Evolutionary conservation across 2,888 invertebrate species (phyloP).

Genomic region (Neocrepidodera transversa): DNA sequence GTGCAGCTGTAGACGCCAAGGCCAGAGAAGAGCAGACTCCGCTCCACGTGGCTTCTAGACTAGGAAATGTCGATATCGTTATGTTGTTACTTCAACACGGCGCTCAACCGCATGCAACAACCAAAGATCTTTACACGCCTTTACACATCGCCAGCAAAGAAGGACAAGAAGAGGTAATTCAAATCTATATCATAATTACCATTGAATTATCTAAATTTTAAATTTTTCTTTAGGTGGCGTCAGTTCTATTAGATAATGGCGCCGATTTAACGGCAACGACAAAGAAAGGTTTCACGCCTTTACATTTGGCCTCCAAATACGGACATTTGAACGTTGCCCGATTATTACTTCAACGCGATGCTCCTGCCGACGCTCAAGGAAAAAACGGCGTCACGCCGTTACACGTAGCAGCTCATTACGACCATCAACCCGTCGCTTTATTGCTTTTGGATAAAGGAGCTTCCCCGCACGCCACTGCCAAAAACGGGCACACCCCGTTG

Average conservation of each 20-base stretch:
- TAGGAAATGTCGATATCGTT: conserved; percentile 97
- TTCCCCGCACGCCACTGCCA: conserved; percentile 91
- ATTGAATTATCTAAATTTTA: too few relatives aligned
- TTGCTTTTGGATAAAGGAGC: conserved; percentile 92
- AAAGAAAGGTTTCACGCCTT: conserved; percentile 95
- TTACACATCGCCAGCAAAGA: conserved; percentile 98
- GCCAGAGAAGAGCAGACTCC: conserved; percentile 94
- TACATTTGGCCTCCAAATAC: conserved; percentile 97
- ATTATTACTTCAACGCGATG: conserved; percentile 85
- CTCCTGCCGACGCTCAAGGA: conserved; percentile 84
- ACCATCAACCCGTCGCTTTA: conserved; percentile 89
- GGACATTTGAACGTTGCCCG: conserved; percentile 91
- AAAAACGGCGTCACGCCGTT: conserved; percentile 95
- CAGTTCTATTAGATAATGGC: conserved; percentile 88
- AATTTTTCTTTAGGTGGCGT: conserved; percentile 70
- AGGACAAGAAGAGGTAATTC: conserved; percentile 80
- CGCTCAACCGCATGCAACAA: conserved; percentile 85
- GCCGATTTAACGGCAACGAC: conserved; percentile 91
- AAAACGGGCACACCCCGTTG: conserved; percentile 97
- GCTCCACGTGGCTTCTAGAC: conserved; percentile 91
- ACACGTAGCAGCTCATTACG: conserved; percentile 97
- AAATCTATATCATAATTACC: not conserved
- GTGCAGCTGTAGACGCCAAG: conserved; percentile 75
- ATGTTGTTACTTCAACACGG: conserved; percentile 93
- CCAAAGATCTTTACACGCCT: conserved; percentile 95